Evolutionary conservation across 2,888 invertebrate species (phyloP), one percentile per base, ranked within the genome.

Genomic region (Caenorhabditis plicata): DNA sequence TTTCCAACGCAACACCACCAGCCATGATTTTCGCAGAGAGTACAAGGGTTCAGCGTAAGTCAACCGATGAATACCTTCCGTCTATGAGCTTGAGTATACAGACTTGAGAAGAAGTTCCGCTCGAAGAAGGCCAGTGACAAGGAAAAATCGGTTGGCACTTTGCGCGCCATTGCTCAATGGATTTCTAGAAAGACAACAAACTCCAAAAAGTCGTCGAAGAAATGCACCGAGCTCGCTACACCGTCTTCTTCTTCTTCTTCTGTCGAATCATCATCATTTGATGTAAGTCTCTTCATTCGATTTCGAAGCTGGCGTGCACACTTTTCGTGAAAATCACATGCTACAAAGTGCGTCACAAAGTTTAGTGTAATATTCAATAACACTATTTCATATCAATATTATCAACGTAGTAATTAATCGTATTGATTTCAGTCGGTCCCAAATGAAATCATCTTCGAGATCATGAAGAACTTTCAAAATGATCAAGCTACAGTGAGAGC

Each of bases 31-130:
- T 25, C 51, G 68, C 20, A 61, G 55, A 46, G 68, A 64, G 39
- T 68, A 52, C 39, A 68, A 62, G 39, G 68, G 64, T 32, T 68
- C 68, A 20, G 54, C 62, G 68, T 68, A 36, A 62, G 68, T 51
- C 43, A 35, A 26, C 4, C 7, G n/a, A 17, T 4, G 9, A 29
- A 20, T 23, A 13, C 27, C 19, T 45, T 36, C 13, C 33, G 23
- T 23, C 15, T 5, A 7, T 38, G 4, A 3, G 11, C 8, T 20
- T 17, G 20, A 43, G 13, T 3, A 43, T 62, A 39, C 31, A 68
- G 68, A 32, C 43, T 68, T 33, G 68, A 68, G 33, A 58, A 48
- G 13, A 68, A 68, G 42, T 64, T 42, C 29, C 40, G 22, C 8
- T 7, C 27, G 13, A 17, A 41, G 45, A 43, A 35, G 39, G 17